Conservation (phyloP, 2,797 vertebrate genomes). For the Alectoris magna region DNA sequence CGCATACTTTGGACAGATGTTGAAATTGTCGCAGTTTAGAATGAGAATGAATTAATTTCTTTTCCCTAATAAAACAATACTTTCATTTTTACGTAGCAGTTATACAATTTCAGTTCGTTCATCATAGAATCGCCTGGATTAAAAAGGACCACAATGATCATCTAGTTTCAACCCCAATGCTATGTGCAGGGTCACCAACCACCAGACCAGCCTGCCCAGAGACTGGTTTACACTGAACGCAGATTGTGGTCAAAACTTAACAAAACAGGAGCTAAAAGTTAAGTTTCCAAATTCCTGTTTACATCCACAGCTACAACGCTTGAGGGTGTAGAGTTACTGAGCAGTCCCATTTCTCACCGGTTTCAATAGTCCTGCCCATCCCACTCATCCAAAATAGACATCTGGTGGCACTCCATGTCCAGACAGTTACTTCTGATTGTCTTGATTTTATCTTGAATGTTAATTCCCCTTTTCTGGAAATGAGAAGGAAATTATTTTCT, state of each 20-base stretch:
- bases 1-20: neutral
- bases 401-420: neutral
- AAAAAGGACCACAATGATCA: no score
- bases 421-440: constrained; percentile 26
- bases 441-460: constrained; percentile 1
- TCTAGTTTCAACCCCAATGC: no score
- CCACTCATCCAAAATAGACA: neutral
- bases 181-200: no score
- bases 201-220: no score
- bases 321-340: neutral
- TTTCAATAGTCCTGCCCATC: constrained; percentile 7
- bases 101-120: no score
- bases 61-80: neutral
- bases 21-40: neutral
- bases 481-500: neutral
- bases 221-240: neutral
- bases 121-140: no score
- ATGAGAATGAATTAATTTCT: neutral
- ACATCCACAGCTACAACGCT: neutral
- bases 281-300: neutral
- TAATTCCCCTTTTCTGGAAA: constrained; percentile 2
- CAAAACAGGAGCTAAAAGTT: neutral
- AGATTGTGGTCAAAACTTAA: neutral
- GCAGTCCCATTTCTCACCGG: neutral
- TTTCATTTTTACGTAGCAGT: neutral